Conservation (phyloP, 1,140 invertebrate genomes). For the Caenorhabditis remanei region DNA sequence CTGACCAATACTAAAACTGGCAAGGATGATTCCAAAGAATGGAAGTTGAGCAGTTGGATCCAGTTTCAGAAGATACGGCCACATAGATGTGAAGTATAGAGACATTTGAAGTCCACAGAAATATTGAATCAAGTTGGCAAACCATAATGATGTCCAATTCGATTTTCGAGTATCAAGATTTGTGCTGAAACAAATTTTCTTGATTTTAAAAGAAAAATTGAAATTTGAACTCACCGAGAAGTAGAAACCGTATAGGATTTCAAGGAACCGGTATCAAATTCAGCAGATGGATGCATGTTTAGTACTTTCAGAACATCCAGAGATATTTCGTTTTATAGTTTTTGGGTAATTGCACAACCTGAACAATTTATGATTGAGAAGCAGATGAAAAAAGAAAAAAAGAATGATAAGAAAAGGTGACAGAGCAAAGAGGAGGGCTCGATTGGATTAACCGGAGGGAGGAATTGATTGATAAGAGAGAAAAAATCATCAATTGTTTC, state of each 20-base stretch:
- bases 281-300: slow-evolving; percentile 1
- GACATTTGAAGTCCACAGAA: slow-evolving; percentile 58
- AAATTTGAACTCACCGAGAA: not conserved
- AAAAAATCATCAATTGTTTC: slow-evolving; percentile 47
- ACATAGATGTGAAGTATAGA: slow-evolving; percentile 63
- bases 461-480: not conserved
- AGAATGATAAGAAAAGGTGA: slow-evolving; percentile 44
- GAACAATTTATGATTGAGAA: slow-evolving; percentile 15
- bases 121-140: slow-evolving; percentile 51
- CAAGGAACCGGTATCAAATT: slow-evolving; percentile 2
- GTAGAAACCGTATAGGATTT: slow-evolving; percentile 45
- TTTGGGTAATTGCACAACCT: slow-evolving; percentile 8
- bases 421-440: slow-evolving; percentile 29
- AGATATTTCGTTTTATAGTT: not conserved
- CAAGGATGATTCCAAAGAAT: slow-evolving; percentile 58
- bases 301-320: not conserved
- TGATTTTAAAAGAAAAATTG: not conserved
- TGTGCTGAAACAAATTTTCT: not conserved
- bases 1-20: slow-evolving; percentile 60
- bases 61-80: slow-evolving; percentile 61
- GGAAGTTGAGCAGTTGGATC: slow-evolving; percentile 53
- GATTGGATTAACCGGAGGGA: slow-evolving; percentile 4
- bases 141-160: slow-evolving; percentile 60
- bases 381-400: not conserved
- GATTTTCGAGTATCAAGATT: slow-evolving; percentile 57